Evolutionary conservation across 2,888 invertebrate genomes (phyloP), one percentile per base, ranked within the genome.

Genomic region (Malthinus seriepunctatus): DNA sequence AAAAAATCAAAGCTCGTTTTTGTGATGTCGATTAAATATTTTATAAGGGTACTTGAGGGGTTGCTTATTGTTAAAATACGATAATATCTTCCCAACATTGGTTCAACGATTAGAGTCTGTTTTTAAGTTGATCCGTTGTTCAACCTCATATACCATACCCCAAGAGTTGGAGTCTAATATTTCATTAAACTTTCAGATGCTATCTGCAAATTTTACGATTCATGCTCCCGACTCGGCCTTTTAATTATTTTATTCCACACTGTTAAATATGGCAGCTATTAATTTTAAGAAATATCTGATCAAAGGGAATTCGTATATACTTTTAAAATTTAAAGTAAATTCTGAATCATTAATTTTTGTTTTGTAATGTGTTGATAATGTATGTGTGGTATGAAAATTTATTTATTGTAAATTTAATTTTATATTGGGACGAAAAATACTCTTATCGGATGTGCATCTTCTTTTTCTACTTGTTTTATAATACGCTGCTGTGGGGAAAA

Each of bases 211-310:
- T 61, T 57, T 61, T 61, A 61, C 61, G 57, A 61, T 57, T 61
- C 57, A 61, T 61, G 54, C 56, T 56, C 57, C 54, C 56, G 47
- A 47, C 51, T 56, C 57, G 52, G 52, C 57, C 57, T 57, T 57
- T 61, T 57, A 61, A 61, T 61, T 61, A 61, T 61, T 61, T 61
- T 56, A 56, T 53, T 53, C 60, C 51, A 59, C 59, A 59, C 59
- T 59, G 59, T 59, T 59, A 59, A 59, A 59, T 59, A 59, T 59
- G 59, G 59, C 59, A 59, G 59, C 59, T 54, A 59, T 59, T 59
- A 59, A 59, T 59, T 59, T 54, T 51, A 50, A 37, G 45, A 57
- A 59, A 51, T 59, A 59, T 59, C 59, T 59, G 59, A 59, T 59
- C 54, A 51, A 51, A 59, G 50, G 32, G 46, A 59, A 48, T 46